A percentile compares a stretch with the other conserved stretches of the same genome.
These are phyloP conservation scores for Myotis vivesi DNA, from an alignment of 2,797 vertebrate genomes.

Conservation along the genomic window DNA sequence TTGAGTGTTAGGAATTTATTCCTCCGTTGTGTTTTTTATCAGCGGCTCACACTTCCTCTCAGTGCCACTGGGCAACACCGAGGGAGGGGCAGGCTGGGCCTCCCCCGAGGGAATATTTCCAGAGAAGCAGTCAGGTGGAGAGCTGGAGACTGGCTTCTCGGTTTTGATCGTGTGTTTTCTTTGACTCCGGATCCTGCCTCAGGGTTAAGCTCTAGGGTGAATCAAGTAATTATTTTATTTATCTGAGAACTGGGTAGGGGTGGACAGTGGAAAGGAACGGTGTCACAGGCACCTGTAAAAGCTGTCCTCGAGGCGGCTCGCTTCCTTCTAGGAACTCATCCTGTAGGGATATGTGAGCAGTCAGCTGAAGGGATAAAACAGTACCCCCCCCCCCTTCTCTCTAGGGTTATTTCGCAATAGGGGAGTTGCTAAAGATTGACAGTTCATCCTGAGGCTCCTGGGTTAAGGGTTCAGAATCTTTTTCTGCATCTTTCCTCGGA, in stretches of 20 bases:
- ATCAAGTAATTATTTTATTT: neutral
- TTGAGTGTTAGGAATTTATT: neutral
- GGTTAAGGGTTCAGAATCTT: neutral
- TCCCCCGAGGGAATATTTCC: neutral
- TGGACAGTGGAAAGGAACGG: neutral
- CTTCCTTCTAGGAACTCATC: neutral
- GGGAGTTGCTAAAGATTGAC: neutral
- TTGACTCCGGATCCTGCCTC: neutral
- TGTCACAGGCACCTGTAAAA: neutral
- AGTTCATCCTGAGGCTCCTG: neutral
- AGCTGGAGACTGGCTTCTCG: neutral
- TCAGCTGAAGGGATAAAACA: neutral
- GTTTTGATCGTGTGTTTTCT: neutral
- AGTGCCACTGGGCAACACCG: neutral
- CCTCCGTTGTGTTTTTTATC: neutral
- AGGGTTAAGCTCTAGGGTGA: neutral
- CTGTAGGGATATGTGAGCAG: neutral
- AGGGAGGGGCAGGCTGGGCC: neutral
- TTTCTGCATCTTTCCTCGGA: neutral
- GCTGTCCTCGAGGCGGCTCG: neutral
- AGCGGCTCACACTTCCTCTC: neutral
- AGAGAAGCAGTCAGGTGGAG: neutral
- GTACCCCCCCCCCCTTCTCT: neutral
- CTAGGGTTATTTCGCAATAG: neutral
- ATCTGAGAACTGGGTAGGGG: neutral